Evolutionary conservation across 1,140 invertebrate species (phyloP).

Genomic region (Druon quercuslanigerum): DNA sequence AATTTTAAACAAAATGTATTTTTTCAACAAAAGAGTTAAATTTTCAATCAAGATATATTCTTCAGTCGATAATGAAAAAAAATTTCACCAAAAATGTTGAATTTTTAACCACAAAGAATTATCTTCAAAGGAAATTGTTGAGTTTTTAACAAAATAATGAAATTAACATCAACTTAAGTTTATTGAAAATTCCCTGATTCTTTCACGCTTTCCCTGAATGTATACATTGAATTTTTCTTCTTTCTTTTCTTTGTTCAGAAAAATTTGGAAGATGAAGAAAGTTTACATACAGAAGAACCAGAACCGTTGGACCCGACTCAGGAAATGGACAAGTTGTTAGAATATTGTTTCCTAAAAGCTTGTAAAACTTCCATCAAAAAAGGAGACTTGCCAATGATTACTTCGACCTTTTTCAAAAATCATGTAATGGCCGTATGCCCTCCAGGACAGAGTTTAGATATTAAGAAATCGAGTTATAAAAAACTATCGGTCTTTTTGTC

Average conservation of each 20-base stretch:
- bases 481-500: slow-evolving; percentile 90
- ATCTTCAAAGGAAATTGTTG: too few species aligned
- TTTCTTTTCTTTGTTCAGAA: slow-evolving; percentile 19
- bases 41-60: too few species aligned
- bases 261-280: slow-evolving; percentile 33
- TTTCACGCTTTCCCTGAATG: too few species aligned
- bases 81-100: too few species aligned
- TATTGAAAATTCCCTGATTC: too few species aligned
- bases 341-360: slow-evolving; percentile 87
- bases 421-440: slow-evolving; percentile 87
- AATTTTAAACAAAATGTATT: too few species aligned
- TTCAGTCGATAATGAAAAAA: too few species aligned
- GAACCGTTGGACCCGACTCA: slow-evolving; percentile 69
- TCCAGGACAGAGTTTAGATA: slow-evolving; percentile 81
- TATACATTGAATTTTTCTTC: not conserved
- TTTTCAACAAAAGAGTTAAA: too few species aligned
- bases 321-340: slow-evolving; percentile 85
- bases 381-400: slow-evolving; percentile 82
- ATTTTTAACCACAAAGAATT: too few species aligned
- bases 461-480: slow-evolving; percentile 93
- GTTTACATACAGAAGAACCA: slow-evolving; percentile 38
- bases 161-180: too few species aligned
- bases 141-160: too few species aligned
- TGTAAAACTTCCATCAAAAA: slow-evolving; percentile 81
- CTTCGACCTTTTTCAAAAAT: slow-evolving; percentile 87